Evolutionary conservation across 1,140 invertebrate genomes (phyloP).

Genomic region (Liolophura sinensis): DNA sequence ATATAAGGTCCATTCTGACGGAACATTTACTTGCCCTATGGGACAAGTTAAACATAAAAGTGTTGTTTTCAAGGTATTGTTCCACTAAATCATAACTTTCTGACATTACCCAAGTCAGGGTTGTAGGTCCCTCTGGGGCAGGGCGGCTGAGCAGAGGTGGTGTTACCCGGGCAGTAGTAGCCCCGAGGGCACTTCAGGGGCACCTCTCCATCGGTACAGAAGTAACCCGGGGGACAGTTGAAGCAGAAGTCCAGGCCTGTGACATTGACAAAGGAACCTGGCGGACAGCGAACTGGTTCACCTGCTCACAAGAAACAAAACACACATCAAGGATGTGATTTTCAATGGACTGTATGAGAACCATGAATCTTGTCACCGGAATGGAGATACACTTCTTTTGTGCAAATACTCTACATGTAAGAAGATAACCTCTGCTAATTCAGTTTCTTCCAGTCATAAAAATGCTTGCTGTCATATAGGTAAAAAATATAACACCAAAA

Average conservation of each 20-base stretch:
- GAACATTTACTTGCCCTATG: too few relatives aligned
- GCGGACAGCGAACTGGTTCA: conserved; percentile 34
- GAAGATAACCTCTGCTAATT: too few relatives aligned
- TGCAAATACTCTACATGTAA: too few relatives aligned
- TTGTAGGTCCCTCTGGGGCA: conserved; percentile 54
- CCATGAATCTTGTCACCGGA: too few relatives aligned
- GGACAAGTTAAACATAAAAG: background rate
- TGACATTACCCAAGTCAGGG: conserved; percentile 36
- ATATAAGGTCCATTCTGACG: too few relatives aligned
- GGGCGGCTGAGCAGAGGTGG: conserved; percentile 34
- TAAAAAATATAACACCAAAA: too few relatives aligned
- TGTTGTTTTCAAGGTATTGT: background rate
- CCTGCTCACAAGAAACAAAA: conserved; percentile 25
- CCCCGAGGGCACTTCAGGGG: conserved; percentile 42
- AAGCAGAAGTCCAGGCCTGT: conserved; percentile 41
- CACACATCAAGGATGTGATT: too few relatives aligned
- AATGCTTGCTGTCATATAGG: too few relatives aligned
- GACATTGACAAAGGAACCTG: conserved; percentile 46
- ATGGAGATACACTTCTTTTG: too few relatives aligned
- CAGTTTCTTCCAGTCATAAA: too few relatives aligned
- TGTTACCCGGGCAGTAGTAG: conserved; percentile 52
- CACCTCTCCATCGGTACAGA: conserved; percentile 44
- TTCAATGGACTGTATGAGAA: too few relatives aligned
- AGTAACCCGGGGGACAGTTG: conserved; percentile 48
- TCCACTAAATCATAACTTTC: background rate